Percentiles rank a stretch among this genome's conserved stretches.
phyloP scores from a whole-genome alignment of 2,797 vertebrate species.

The Poliocrania exsul region DNA sequence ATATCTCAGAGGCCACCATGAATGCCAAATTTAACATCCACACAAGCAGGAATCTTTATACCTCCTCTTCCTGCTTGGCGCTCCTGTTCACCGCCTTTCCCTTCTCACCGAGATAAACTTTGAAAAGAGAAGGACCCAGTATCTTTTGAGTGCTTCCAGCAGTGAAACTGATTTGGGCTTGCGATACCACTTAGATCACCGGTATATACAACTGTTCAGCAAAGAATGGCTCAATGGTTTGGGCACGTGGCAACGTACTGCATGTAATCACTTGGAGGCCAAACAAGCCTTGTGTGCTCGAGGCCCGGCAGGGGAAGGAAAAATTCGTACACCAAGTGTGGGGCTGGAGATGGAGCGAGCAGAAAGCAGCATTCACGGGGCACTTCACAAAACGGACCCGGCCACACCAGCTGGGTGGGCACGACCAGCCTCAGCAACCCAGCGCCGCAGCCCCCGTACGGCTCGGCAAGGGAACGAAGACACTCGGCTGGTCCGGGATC shows the following conservation, averaged over 20 bases:
- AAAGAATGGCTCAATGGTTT: background rate
- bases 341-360: too few relatives aligned
- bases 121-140: background rate
- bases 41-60: background rate
- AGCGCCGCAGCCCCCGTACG: background rate
- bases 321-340: background rate
- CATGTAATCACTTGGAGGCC: background rate
- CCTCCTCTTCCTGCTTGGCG: background rate
- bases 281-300: background rate
- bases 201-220: background rate
- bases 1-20: background rate
- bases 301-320: background rate
- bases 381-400: background rate
- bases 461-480: background rate
- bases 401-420: accelerated
- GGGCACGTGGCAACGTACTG: background rate
- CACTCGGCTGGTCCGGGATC: accelerated
- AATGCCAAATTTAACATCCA: background rate
- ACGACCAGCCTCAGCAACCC: background rate
- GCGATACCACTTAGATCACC: background rate
- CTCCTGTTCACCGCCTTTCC: background rate
- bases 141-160: background rate
- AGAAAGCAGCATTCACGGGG: background rate
- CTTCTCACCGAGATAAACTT: background rate
- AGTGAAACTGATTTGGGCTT: background rate